Evolutionary conservation across 1,140 invertebrate genomes (phyloP), one percentile per base, ranked within the genome.

Genomic region (Palaemon carinicauda): DNA sequence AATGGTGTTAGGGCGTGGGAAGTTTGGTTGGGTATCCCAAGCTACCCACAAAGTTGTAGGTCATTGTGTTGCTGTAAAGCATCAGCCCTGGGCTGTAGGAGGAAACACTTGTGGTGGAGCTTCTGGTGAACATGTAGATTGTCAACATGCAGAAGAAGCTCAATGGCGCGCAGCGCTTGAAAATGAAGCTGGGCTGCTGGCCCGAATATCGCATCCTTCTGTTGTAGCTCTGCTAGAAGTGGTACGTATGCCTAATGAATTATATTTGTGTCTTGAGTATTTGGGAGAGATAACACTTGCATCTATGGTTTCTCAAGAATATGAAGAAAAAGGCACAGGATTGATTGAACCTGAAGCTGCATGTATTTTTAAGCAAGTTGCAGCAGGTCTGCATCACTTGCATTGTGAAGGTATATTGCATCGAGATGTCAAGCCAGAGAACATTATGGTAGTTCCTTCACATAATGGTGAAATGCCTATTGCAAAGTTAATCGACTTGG

Each of bases 401-500:
- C 77, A 79, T 54, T 53, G 29, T 53, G 50, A 79, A 27, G 77
- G 77, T 14, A 79, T 79, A 79, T 79, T 79, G 17, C 77, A 79
- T 21, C 50, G 77, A 29, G 77, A 79, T 79, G 77, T 79, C 15
- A 79, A 79, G 77, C 77, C 77, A 15, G 77, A 79, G 31, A 79
- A 79, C 52, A 79, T 79, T 29, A 79, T 79, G 77, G 21, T 79
- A 31, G 19, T 79, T 21, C 77, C 77, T 17, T 50, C 50, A 14
- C 52, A 52, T 15, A 54, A 50, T 27, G 24, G 31, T 24, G 51
- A 53, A 14, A 52, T 52, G 14, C 77, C 77, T 27, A 27, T 79
- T 79, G 77, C 77, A 53, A 79, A 79, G 29, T 29, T 79, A 31
- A 79, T 79, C 54, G 77, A 79, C 77, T 79, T 79, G 29, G 77